Base-by-base conservation (phyloP, 2,797 vertebrate species). In the Chromobotia macracanthus region DNA sequence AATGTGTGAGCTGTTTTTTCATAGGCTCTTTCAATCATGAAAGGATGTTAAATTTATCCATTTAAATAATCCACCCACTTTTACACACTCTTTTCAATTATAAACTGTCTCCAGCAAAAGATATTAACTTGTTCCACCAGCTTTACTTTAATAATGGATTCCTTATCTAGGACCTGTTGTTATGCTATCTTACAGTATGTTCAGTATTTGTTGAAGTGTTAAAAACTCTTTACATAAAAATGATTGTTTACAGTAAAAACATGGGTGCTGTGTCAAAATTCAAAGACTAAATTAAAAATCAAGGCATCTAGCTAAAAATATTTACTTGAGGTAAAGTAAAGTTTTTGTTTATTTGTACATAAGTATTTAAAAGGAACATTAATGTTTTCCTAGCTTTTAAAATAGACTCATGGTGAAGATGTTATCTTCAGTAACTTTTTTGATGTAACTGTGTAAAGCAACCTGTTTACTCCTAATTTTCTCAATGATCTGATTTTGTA, bases 11-110 rank as follows among this genome's bases (percentile, higher is more conserved):
- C 38, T 64, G 21, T 66, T 25, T 65, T 76, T 72, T 51, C 11
- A 19, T 71, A 64, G 35, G 66, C 53, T 66, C 38, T 78, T 80
- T 82, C 80, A 80, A 68, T 80, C 58, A 72, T 72, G 46, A 77
- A 51, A 51, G 66, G 63, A 72, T 81, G 79, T 83, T 79, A 83
- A 85, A 81, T 38, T 28, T 63, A 11, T 55, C 66, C 66, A 80
- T 78, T 78, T 80, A 83, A 83, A 63, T 56, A 63, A 83, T 72
- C 75, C 79, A 83, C 74, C 61, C 66, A 64, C 80, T 85, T 84
- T 85, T 83, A 81, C 50, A 72, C 63, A 56, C 60, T 66, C 58
- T 76, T 85, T 81, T 41, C 60, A 58, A 12, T 3, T 25, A 23
- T 73, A 79, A 83, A 64, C 63, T 10, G n/a, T 79, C 73, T 74